Percentiles rank a stretch among this genome's conserved stretches.
Conservation (phyloP, 2,888 invertebrate species). For the Leucania comma region DNA sequence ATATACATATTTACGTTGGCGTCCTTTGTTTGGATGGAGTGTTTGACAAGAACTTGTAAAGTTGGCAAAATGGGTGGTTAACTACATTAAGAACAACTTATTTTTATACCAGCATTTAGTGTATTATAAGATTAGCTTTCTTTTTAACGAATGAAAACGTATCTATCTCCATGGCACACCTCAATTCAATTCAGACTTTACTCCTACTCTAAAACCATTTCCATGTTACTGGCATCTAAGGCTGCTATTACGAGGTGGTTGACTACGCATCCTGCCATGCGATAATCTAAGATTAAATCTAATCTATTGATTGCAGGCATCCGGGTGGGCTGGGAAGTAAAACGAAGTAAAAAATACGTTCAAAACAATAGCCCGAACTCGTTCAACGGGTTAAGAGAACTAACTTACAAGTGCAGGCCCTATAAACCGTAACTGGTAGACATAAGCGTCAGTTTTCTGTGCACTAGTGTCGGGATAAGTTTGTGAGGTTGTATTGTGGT, state of each 20-base stretch:
- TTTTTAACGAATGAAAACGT: not conserved
- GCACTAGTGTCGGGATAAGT: constrained; percentile 32
- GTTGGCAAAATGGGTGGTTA: constrained; percentile 5
- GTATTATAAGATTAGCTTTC: not conserved
- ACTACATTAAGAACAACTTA: not conserved
- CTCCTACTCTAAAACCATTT: constrained; percentile 60
- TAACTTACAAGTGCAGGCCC: constrained; percentile 31
- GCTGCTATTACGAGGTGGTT: constrained; percentile 39
- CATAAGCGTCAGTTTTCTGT: constrained; percentile 45
- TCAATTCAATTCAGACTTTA: constrained; percentile 33
- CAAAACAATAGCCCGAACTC: constrained; percentile 68
- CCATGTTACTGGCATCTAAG: constrained; percentile 51
- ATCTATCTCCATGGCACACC: constrained; percentile 6
- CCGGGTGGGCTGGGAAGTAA: constrained; percentile 74
- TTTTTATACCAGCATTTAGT: not conserved
- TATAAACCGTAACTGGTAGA: constrained; percentile 16
- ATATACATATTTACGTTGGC: constrained; percentile 27
- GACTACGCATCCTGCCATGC: constrained; percentile 53
- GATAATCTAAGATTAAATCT: constrained; percentile 66
- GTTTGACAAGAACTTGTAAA: constrained; percentile 39
- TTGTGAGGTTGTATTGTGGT: constrained; percentile 58
- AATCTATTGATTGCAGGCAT: constrained; percentile 72
- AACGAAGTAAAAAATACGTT: constrained; percentile 65
- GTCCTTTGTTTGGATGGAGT: constrained; percentile 23
- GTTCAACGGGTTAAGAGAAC: constrained; percentile 63